Percentiles rank a stretch among this genome's conserved stretches.
Evolutionary conservation across 2,113 vertebrate genomes (phyloP).

Genomic region (Lampris incognitus): DNA sequence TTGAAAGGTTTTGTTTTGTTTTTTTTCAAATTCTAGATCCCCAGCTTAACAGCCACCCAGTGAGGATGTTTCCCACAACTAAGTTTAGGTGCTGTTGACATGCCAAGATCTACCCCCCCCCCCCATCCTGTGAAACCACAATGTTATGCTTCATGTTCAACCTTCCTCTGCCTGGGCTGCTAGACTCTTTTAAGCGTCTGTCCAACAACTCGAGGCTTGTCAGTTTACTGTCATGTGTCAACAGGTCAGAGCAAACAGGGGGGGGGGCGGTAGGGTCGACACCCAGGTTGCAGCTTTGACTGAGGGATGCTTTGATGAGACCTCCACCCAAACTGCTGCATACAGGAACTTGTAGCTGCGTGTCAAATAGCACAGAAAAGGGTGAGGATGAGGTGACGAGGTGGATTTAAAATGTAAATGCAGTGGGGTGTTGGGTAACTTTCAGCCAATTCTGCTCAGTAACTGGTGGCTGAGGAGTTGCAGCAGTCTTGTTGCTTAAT

Average conservation of each 20-base stretch:
- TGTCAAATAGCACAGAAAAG: not conserved
- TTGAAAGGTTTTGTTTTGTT: too few species aligned
- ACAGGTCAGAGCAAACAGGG: slow-evolving; percentile 11
- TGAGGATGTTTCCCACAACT: not conserved
- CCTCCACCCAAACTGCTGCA: not conserved
- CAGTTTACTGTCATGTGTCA: slow-evolving; percentile 45
- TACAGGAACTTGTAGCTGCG: not conserved
- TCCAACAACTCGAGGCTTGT: not conserved
- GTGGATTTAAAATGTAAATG: not conserved
- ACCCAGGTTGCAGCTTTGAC: slow-evolving; percentile 19
- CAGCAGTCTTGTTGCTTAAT: not conserved
- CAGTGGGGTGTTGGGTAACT: not conserved
- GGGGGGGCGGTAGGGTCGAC: slow-evolving; percentile 15
- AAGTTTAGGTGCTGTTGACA: not conserved
- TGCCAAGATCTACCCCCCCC: not conserved
- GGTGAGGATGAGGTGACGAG: not conserved
- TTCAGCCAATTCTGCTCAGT: not conserved
- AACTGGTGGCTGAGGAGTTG: not conserved
- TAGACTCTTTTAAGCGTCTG: slow-evolving; percentile 12
- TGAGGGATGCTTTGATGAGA: slow-evolving; percentile 16
- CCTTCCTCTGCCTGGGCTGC: not conserved
- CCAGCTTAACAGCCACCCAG: not conserved
- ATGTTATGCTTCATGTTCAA: not conserved
- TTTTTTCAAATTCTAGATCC: slow-evolving; percentile 1
- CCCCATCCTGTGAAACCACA: slow-evolving; percentile 20